Percentiles rank a stretch among this genome's conserved stretches.
phyloP scores from a whole-genome alignment of 1,140 invertebrate genomes.

The Apis laboriosa region DNA sequence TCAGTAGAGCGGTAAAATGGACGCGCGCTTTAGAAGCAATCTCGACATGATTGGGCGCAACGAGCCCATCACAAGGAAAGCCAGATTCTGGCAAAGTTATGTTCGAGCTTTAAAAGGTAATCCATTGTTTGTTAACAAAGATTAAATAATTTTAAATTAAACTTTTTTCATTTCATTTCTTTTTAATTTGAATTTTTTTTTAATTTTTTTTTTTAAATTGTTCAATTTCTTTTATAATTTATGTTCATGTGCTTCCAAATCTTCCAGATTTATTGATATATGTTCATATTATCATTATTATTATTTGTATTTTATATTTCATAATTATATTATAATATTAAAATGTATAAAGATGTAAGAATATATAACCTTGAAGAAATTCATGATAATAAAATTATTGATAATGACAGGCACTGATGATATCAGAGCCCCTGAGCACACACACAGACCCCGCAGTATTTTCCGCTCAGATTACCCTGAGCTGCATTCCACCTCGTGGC shows the following conservation, averaged over 20 bases:
- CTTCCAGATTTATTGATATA: too few relatives aligned
- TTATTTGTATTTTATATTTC: neutral
- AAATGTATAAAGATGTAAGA: neutral
- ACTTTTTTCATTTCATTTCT: too few relatives aligned
- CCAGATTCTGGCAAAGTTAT: slow-evolving; percentile 95
- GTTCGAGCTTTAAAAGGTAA: slow-evolving; percentile 94
- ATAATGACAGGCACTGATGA: slow-evolving; percentile 90
- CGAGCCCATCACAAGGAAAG: slow-evolving; percentile 94
- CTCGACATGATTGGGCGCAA: slow-evolving; percentile 96
- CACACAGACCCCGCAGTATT: slow-evolving; percentile 86
- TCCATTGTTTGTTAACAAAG: neutral
- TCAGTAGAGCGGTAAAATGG: slow-evolving; percentile 83
- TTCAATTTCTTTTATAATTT: too few relatives aligned
- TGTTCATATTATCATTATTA: neutral
- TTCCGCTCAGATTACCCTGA: slow-evolving; percentile 85
- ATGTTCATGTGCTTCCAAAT: too few relatives aligned
- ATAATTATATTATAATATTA: neutral
- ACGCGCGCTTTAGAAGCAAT: slow-evolving; percentile 93
- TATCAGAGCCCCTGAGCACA: slow-evolving; percentile 91
- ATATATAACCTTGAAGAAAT: neutral
- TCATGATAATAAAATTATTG: neutral
- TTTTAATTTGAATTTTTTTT: too few relatives aligned
- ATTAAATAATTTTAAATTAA: neutral
- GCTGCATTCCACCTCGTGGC: slow-evolving; percentile 84
- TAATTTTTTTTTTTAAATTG: too few relatives aligned